phyloP scores from a whole-genome alignment of 2,797 vertebrate genomes.

The Mareca penelope region DNA sequence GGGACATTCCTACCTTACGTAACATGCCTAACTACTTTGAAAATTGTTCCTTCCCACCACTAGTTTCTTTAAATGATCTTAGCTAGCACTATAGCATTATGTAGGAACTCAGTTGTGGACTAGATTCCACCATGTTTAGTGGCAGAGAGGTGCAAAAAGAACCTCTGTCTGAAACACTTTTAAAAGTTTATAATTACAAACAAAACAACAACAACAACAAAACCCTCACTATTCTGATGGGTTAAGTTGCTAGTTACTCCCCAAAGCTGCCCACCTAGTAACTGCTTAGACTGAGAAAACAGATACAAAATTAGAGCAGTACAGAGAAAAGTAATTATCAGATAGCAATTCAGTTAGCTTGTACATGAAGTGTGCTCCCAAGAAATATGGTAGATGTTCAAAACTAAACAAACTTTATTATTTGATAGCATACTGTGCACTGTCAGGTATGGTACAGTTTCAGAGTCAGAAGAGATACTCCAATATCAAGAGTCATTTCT shows the following conservation, averaged over 20 bases:
- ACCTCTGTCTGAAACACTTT: background rate
- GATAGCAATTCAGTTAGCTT: background rate
- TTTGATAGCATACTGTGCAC: background rate
- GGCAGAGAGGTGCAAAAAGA: background rate
- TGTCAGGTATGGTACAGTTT: background rate
- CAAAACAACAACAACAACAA: too few relatives aligned
- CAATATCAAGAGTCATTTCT: background rate
- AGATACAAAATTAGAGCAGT: background rate
- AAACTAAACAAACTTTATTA: background rate
- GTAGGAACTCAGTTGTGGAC: background rate
- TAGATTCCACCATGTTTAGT: background rate
- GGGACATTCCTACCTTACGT: too few relatives aligned
- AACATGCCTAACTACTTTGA: too few relatives aligned
- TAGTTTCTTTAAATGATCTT: too few relatives aligned
- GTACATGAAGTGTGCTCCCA: accelerated
- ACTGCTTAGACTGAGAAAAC: background rate
- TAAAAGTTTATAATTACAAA: background rate
- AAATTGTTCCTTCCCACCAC: too few relatives aligned
- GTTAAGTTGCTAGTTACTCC: background rate
- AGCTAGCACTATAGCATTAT: background rate
- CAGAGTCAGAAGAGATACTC: background rate
- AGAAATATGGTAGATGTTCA: background rate
- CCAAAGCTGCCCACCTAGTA: background rate
- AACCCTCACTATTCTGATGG: background rate
- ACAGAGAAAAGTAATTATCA: background rate